Percentiles rank a stretch among this genome's conserved stretches.
Evolutionary conservation across 1,140 invertebrate genomes (phyloP).

Genomic region (Aphidius ervi): DNA sequence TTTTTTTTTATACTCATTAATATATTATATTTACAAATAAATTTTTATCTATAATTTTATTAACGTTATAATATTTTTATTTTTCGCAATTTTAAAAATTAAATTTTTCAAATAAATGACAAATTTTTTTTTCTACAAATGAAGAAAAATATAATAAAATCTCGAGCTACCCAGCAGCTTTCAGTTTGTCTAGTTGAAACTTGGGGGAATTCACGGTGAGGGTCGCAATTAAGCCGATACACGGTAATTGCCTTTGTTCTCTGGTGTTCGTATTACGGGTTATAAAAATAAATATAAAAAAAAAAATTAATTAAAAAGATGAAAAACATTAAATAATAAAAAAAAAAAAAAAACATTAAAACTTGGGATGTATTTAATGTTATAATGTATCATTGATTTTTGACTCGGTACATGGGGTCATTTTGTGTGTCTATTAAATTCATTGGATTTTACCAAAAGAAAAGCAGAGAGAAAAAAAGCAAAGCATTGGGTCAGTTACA

Average conservation of each 20-base stretch:
- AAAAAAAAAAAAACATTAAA: background rate
- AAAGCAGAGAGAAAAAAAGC: slow-evolving; percentile 22
- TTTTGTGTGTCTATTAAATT: slow-evolving; percentile 42
- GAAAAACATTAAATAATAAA: background rate
- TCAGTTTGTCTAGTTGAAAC: background rate
- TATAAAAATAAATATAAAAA: background rate
- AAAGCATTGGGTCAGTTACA: slow-evolving; percentile 42
- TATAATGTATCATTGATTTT: slow-evolving; percentile 21
- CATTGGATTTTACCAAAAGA: slow-evolving; percentile 43
- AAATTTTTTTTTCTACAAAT: background rate
- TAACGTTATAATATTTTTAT: too few relatives aligned
- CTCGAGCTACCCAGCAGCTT: background rate
- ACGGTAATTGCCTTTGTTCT: slow-evolving; percentile 37
- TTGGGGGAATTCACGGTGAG: slow-evolving; percentile 20
- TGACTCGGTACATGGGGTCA: slow-evolving; percentile 31
- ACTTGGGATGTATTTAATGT: background rate
- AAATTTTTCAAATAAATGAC: background rate
- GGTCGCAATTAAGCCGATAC: slow-evolving; percentile 36
- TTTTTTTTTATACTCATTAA: too few relatives aligned
- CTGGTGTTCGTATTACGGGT: background rate
- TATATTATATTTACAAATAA: too few relatives aligned
- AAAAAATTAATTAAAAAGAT: background rate
- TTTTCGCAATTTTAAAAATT: too few relatives aligned
- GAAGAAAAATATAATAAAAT: too few relatives aligned
- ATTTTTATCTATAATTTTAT: too few relatives aligned